Evolutionary conservation across 2,888 invertebrate species (phyloP), one percentile per base, ranked within the genome.

Genomic region (Andrena chrysosceles): DNA sequence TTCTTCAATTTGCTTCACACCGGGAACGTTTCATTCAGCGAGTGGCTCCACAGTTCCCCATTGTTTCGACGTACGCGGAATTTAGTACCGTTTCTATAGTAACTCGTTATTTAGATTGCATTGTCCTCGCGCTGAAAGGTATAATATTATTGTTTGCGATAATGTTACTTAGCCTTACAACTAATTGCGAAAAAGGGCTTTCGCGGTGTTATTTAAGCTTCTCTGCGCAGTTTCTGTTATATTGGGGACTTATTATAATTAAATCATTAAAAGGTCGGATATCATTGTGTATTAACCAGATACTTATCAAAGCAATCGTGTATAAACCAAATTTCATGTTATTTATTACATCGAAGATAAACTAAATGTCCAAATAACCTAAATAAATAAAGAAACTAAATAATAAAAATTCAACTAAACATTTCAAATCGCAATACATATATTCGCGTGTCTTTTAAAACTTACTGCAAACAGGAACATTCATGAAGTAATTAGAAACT

Each of bases 1-100:
- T 71, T 63, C 62, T 67, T 79, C 62, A 56, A 80, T 71, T 71
- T 73, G 33, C 69, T 83, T 70, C 52, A 23, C 64, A 26, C 42
- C 6, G 68, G 31, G 59, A 60, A 79, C 23, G 33, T 63, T 80
- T 79, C 52, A 71, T 71, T 56, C 67, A 16, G 6, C 59, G 35
- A 23, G 66, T 13, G 54, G 35, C 16, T 13, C 67, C 8, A 10
- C 52, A 10, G 49, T 31, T 8, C 23, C 5, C 42, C 35, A n/a
- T 76, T 52, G 35, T 35, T 23, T 13, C 29, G 56, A 5, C 48
- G 10, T 5, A 23, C 48, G 16, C 49, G 62, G 48, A 49, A 48
- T 69, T 77, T 63, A 62, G 48, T 49, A 13, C 48, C 6, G 62
- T 13, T 59, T 16, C 64, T 26, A 52, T 35, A 26, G 16, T n/a